phyloP scores from a whole-genome alignment of 1,140 invertebrate genomes.

The Parasteatoda tepidariorum region DNA sequence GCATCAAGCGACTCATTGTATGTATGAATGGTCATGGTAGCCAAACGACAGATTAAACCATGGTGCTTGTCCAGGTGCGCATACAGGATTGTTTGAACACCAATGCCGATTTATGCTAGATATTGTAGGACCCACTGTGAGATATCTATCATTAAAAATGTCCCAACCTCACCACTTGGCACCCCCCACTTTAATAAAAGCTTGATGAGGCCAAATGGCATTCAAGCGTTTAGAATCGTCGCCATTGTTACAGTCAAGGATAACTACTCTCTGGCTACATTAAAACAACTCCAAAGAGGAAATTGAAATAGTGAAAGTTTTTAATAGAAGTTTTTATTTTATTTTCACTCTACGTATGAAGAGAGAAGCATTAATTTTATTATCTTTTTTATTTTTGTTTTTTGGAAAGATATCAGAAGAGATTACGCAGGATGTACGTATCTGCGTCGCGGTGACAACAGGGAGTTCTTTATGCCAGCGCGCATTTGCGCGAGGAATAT shows the following conservation, averaged over 20 bases:
- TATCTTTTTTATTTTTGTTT: too few relatives aligned
- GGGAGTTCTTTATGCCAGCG: too few relatives aligned
- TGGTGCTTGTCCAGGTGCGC: slow-evolving; percentile 14
- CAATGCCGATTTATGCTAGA: slow-evolving; percentile 12
- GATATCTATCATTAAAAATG: slow-evolving; percentile 34
- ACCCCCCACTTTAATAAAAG: background rate
- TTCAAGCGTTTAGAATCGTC: background rate
- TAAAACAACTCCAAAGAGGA: slow-evolving; percentile 32
- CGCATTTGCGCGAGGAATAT: too few relatives aligned
- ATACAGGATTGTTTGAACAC: slow-evolving; percentile 29
- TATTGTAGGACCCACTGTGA: slow-evolving; percentile 1
- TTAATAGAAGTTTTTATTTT: background rate
- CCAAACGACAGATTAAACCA: too few relatives aligned
- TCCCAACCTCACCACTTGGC: background rate
- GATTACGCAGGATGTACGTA: background rate
- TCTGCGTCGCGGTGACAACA: too few relatives aligned
- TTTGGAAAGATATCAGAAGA: background rate
- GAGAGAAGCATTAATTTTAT: background rate
- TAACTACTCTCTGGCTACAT: slow-evolving; percentile 25
- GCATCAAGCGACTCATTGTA: slow-evolving; percentile 15
- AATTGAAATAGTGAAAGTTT: slow-evolving; percentile 27
- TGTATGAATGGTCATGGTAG: slow-evolving; percentile 13
- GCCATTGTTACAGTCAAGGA: slow-evolving; percentile 37
- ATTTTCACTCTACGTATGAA: background rate
- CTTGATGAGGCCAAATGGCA: slow-evolving; percentile 7